Evolutionary conservation across 2,797 vertebrate species (phyloP).

Genomic region (Periophthalmus magnuspinnatus): DNA sequence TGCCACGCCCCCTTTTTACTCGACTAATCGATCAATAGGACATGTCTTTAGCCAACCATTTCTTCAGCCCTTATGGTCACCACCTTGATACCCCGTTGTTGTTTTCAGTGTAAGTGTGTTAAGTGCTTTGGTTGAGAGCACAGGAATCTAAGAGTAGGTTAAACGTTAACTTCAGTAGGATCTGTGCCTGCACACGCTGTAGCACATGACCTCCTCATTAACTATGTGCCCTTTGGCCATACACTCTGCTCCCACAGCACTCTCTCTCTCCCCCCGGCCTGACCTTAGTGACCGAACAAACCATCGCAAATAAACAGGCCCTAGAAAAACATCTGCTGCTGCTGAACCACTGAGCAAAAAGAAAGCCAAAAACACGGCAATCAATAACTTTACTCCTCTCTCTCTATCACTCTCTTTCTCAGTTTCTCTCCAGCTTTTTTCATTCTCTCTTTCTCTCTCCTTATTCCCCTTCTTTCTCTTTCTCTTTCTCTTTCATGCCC

Average conservation of each 20-base stretch:
- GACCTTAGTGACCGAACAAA: conserved; percentile 73
- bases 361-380: conserved; percentile 48
- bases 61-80: no score
- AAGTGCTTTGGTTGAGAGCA: conserved; percentile 48
- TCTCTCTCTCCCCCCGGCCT: conserved; percentile 58
- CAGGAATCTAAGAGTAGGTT: conserved; percentile 72
- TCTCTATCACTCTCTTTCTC: background rate
- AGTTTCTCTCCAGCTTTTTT: no score
- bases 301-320: conserved; percentile 76
- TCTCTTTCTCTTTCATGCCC: no score
- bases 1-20: no score
- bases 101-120: conserved; percentile 18
- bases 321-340: conserved; percentile 81
- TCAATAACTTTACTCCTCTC: conserved; percentile 64
- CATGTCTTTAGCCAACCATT: no score
- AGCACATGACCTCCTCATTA: conserved; percentile 74
- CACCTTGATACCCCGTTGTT: background rate
- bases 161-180: conserved; percentile 71
- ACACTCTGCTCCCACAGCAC: conserved; percentile 21
- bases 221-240: conserved; percentile 68
- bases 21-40: no score
- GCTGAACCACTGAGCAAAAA: conserved; percentile 50
- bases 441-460: no score
- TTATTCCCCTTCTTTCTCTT: no score
- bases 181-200: conserved; percentile 28